Evolutionary conservation across 2,113 vertebrate genomes (phyloP), one percentile per base, ranked within the genome.

Genomic region (Megaceryle maxima): DNA sequence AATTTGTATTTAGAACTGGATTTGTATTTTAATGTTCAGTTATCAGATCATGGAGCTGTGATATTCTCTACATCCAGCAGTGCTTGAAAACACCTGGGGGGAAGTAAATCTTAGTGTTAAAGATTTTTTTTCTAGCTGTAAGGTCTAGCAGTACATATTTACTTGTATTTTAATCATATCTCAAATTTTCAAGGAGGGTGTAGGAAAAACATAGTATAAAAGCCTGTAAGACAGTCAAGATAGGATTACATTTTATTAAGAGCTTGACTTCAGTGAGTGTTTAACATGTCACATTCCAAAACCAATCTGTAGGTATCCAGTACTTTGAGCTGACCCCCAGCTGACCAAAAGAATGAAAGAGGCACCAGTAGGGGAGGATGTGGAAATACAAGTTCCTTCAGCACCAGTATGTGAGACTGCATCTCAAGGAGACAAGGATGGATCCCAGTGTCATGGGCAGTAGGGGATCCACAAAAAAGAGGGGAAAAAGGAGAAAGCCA

Each of bases 281-380:
- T 84, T 67, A 51, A 78, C 5, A 48, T 5, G 56, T 11, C 20
- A 24, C 12, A 44, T 13, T 79, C 28, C 51, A 26, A 73, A 28
- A 66, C 1, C 13, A 70, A 66, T 8, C 55, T 11, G 4, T 6
- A 55, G 12, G 20, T 55, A 87, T 4, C 11, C 83, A 37, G 14
- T 20, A 63, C 51, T 57, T 35, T 28, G 31, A 33, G 7, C 21
- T 68, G 16, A 21, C 16, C 19, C 33, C 7, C 1, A 0, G 59
- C 6, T 16, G 41, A 84, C 16, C 11, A 63, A 50, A 78, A 82
- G n/a, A 79, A 63, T 7, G 53, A 16, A 1, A 29, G 50, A 93
- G 24, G 62, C 2, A 14, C 4, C 1, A 55, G 9, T 1, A 53
- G 6, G 6, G 9, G 41, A 68, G 6, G 5, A 21, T 2, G 5